Conservation (phyloP, 2,113 vertebrate species). For the Aramus guarauna region DNA sequence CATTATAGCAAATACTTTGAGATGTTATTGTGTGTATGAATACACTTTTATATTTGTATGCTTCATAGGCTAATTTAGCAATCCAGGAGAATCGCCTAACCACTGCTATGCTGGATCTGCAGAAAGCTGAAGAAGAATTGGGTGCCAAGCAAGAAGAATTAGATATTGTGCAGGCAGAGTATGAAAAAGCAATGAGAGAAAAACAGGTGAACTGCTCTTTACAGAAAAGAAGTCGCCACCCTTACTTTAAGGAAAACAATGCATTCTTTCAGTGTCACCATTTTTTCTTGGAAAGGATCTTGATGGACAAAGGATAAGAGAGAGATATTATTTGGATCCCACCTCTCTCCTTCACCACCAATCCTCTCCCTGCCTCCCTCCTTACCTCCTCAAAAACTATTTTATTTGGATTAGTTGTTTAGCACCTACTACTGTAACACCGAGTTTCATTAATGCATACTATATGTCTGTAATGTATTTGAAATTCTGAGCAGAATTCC, state of each 20-base stretch:
- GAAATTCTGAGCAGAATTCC: neutral
- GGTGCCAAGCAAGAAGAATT: conserved; percentile 84
- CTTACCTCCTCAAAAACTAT: neutral
- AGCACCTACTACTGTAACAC: neutral
- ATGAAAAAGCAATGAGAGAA: conserved; percentile 80
- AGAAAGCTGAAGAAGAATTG: conserved; percentile 83
- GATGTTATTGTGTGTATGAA: neutral
- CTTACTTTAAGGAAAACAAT: neutral
- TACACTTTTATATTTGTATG: neutral
- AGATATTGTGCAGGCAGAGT: conserved; percentile 81
- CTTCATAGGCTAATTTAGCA: conserved; percentile 80
- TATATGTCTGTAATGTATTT: neutral
- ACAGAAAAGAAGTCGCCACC: neutral
- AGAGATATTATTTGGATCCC: neutral
- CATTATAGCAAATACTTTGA: neutral
- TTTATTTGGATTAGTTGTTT: neutral
- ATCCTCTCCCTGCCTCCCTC: neutral
- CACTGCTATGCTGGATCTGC: conserved; percentile 81
- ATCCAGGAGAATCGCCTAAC: conserved; percentile 81
- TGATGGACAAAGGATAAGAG: neutral
- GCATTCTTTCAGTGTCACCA: neutral
- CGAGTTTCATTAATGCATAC: neutral
- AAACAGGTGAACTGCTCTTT: conserved; percentile 77
- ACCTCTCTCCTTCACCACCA: neutral
- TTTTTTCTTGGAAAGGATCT: neutral